Evolutionary conservation across 2,113 vertebrate species (phyloP), one percentile per base, ranked within the genome.

Genomic region (Pleuronectes platessa): DNA sequence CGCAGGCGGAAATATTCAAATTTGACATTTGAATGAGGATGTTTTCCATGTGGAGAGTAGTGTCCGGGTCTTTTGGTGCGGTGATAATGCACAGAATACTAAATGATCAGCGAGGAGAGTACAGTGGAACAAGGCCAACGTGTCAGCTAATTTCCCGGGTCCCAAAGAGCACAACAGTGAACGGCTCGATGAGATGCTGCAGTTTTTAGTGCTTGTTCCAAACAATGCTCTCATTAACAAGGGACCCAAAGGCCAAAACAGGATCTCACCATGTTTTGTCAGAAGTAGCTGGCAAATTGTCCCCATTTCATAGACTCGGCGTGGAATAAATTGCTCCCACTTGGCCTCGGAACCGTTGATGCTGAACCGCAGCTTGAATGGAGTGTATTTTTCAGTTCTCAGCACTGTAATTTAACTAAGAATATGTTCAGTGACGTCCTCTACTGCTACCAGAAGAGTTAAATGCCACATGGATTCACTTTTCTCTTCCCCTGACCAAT

Each of bases 11-110:
- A 81, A 91, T 87, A 88, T 91, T 91, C 66, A 77, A 83, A 89
- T 89, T 74, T 90, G 89, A 89, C 89, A 92, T 93, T 90, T 93
- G 56, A 79, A 84, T 77, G 61, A 35, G 61, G 64, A 77, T 89
- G 79, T 84, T 87, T 88, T 89, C 78, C 72, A 85, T 79, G 81
- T 82, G 21, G 49, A 68, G 67, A 64, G 5, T 35, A 75, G 63
- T 61, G 78, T 86, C 74, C 35, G 14, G 67, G 53, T 65, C 37
- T n/a, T 75, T 72, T 60, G 26, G 35, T 63, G 23, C 70, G 1
- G 55, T 17, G 65, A 58, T 26, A 70, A 78, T 66, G 74, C 40
- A 74, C 55, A 15, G 73, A 83, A 86, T 86, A 66, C 59, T 49
- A 82, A 89, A 88, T 1, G 18, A 67, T 59, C 21, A 14, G 59